A percentile compares a stretch with the other conserved stretches of the same genome.
These are phyloP conservation scores for Heliconius congener DNA, from an alignment of 1,140 invertebrate species.

Conservation along the genomic window DNA sequence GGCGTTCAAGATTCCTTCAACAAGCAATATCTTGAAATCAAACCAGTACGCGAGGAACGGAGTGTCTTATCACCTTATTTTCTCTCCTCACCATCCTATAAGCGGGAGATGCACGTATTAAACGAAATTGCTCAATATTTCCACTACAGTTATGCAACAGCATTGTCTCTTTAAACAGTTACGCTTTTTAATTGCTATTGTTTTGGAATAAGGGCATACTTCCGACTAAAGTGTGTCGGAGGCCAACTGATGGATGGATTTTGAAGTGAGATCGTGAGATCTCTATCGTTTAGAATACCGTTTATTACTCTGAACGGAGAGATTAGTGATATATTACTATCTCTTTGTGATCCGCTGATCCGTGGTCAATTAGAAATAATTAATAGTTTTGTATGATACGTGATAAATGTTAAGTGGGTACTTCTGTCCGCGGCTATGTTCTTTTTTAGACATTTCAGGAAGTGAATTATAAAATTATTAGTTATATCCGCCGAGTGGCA, in stretches of 20 bases:
- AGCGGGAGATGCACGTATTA: neutral
- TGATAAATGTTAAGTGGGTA: too few relatives aligned
- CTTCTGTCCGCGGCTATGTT: too few relatives aligned
- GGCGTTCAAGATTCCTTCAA: neutral
- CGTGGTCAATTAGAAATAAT: too few relatives aligned
- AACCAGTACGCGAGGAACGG: neutral
- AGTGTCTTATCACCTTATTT: neutral
- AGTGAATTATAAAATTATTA: too few relatives aligned
- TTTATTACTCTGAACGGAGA: too few relatives aligned
- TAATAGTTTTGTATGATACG: too few relatives aligned
- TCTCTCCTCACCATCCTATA: neutral
- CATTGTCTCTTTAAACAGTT: constrained; percentile 11
- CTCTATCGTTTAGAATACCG: too few relatives aligned
- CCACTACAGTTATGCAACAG: constrained; percentile 1
- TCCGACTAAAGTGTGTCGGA: neutral
- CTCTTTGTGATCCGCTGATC: too few relatives aligned
- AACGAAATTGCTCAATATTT: neutral
- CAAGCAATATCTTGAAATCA: neutral
- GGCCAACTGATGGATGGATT: neutral
- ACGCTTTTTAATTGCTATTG: constrained; percentile 29
- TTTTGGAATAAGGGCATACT: constrained; percentile 11
- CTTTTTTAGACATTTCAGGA: too few relatives aligned
- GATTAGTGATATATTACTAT: too few relatives aligned
- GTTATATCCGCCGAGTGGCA: too few relatives aligned
- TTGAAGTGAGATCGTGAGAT: neutral